Percentiles rank a stretch among this genome's conserved stretches.
Evolutionary conservation across 2,113 vertebrate species (phyloP).

Genomic region (Dendrocopos noguchii): DNA sequence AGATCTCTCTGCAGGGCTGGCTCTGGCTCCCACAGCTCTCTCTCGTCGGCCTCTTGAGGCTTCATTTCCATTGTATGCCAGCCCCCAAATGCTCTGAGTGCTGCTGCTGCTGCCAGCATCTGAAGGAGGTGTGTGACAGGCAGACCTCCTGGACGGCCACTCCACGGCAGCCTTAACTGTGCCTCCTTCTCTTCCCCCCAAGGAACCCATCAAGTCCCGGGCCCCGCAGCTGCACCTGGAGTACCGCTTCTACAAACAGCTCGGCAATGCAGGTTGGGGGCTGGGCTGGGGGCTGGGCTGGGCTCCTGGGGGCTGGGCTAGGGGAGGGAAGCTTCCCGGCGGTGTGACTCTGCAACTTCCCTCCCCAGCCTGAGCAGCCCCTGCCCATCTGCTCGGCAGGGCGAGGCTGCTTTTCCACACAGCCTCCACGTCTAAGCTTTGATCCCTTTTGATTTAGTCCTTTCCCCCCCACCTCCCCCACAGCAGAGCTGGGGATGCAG

Average conservation of each 20-base stretch:
- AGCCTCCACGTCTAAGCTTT: background rate
- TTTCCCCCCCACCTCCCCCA: background rate
- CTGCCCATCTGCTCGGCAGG: constrained; percentile 5
- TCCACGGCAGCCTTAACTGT: background rate
- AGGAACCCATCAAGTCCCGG: constrained; percentile 98
- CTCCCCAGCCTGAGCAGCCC: background rate
- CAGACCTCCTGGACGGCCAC: background rate
- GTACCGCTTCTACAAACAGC: constrained; percentile 99
- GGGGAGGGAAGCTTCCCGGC: background rate
- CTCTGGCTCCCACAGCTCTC: background rate
- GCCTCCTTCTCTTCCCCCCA: background rate
- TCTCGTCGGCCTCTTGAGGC: background rate
- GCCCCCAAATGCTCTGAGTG: background rate
- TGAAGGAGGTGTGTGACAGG: background rate
- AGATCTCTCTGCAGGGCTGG: background rate
- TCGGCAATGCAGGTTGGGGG: constrained; percentile 89
- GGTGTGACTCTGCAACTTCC: background rate
- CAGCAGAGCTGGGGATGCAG: background rate
- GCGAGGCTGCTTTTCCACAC: background rate
- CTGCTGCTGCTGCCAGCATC: background rate
- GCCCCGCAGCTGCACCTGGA: constrained; percentile 97
- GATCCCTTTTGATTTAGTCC: constrained; percentile 19
- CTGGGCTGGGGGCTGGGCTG: background rate
- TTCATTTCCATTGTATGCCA: background rate
- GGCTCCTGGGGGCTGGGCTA: background rate